Base-by-base conservation (phyloP, 2,888 invertebrate species). In the Rhagium mordax region DNA sequence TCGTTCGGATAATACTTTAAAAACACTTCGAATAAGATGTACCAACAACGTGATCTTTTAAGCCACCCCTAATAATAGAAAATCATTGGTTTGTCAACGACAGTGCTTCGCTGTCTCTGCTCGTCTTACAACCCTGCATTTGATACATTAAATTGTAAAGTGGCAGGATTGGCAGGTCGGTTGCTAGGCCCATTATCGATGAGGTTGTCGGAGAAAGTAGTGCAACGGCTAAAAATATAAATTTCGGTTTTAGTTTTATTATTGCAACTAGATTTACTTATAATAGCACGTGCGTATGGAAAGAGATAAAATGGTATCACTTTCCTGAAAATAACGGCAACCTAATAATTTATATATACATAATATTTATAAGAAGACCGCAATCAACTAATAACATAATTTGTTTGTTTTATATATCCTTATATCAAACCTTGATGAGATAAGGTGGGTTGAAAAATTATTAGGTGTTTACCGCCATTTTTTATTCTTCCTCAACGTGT, bases 131-230 rank as follows among this genome's bases (percentile, higher is more conserved):
- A 21, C 55, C 15, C 68, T 57, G 48, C 68, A 68, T 59, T 68
- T 68, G 49, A 68, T 41, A 57, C 57, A 49, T 21, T 49, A 49
- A 64, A 27, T 65, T 21, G 65, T 24, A 13, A 65, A 65, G 29
- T 21, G 59, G 29, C 59, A 27, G 68, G 33, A 65, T 29, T 21
- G 59, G 29, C 59, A 27, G 68, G 33, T 70, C 71, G 66, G 74
- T 74, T 74, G 74, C 71, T 68, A 71, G 51, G 70, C 68, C 62
- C 62, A 64, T 70, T 71, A 71, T 74, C 67, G 67, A 71, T 60
- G 48, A 27, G 55, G 69, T 49, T 61, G 71, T 49, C n/a, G 49
- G 27, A 49, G 64, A 51, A 64, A 51, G 51, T 61, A 48, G 48
- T 61, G 47, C 7, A 47, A 10, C 29, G 59, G 7, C 3, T 16